Percentiles rank a stretch among this genome's conserved stretches.
phyloP scores from a whole-genome alignment of 2,797 vertebrate species.

The Spheniscus humboldti region DNA sequence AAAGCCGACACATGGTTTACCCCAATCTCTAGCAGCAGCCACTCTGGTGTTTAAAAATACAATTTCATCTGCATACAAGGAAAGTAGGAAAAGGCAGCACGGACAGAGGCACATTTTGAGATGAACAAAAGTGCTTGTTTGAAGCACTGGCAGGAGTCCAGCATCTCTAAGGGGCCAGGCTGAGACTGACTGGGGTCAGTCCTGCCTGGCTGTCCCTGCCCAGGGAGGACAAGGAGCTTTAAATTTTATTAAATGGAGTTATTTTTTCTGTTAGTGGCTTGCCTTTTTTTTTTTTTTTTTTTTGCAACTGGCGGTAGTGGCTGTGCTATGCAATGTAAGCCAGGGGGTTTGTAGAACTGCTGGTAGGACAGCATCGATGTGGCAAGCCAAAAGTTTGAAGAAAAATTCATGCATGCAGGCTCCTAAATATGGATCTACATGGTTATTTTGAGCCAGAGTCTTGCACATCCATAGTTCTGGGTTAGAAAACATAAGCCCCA shows the following conservation, averaged over 20 bases:
- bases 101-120: neutral
- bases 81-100: neutral
- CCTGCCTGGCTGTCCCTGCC: neutral
- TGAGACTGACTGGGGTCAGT: neutral
- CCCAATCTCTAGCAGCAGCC: neutral
- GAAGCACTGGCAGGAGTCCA: neutral
- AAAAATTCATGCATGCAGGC: conserved; percentile 50
- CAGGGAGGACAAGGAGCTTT: neutral
- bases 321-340: conserved; percentile 30
- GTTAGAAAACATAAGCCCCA: conserved; percentile 56
- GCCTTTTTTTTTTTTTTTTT: neutral
- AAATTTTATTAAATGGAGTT: neutral
- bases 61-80: neutral
- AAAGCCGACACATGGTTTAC: neutral
- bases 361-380: conserved; percentile 29
- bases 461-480: conserved; percentile 57
- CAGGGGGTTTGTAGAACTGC: conserved; percentile 53
- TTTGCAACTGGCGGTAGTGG: neutral
- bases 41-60: neutral
- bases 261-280: neutral
- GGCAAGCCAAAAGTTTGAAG: conserved; percentile 63
- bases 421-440: conserved; percentile 62
- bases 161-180: neutral
- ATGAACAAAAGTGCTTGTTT: conserved; percentile 5
- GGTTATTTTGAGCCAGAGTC: conserved; percentile 62